Evolutionary conservation across 2,888 invertebrate species (phyloP).

Genomic region (Oithona nana): DNA sequence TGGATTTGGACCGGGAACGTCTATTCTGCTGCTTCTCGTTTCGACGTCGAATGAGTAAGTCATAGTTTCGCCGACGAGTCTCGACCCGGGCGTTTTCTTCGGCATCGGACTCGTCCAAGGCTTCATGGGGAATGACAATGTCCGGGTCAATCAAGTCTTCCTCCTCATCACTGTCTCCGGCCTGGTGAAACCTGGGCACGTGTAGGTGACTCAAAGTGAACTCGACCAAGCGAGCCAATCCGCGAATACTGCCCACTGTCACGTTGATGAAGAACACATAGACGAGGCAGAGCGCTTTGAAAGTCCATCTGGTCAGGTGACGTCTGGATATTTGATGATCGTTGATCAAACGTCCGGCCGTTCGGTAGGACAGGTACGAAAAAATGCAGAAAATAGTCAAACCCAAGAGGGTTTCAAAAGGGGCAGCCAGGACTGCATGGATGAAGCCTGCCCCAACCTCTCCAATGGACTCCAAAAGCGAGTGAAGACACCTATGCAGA

Average conservation of each 20-base stretch:
- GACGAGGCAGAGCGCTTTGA: neutral
- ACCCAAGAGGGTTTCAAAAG: neutral
- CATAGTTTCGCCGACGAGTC: neutral
- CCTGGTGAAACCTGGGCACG: conserved; percentile 10
- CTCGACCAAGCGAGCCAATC: neutral
- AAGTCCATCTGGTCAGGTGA: neutral
- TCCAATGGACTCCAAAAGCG: neutral
- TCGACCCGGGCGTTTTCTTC: neutral
- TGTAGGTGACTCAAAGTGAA: conserved; percentile 1
- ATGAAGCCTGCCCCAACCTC: no score
- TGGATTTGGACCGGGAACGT: neutral
- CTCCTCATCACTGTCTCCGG: conserved; percentile 2
- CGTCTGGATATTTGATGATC: neutral
- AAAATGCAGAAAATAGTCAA: neutral
- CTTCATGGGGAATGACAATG: neutral
- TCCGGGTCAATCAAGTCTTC: neutral
- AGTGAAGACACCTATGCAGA: neutral
- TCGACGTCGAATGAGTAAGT: neutral
- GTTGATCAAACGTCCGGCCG: neutral
- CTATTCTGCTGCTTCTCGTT: no score
- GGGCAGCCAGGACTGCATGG: neutral
- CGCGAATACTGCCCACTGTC: neutral
- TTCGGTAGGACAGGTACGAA: neutral
- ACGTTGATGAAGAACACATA: neutral
- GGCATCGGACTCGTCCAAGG: neutral